Evolutionary conservation across 2,797 vertebrate genomes (phyloP).

Genomic region (Artibeus jamaicensis): DNA sequence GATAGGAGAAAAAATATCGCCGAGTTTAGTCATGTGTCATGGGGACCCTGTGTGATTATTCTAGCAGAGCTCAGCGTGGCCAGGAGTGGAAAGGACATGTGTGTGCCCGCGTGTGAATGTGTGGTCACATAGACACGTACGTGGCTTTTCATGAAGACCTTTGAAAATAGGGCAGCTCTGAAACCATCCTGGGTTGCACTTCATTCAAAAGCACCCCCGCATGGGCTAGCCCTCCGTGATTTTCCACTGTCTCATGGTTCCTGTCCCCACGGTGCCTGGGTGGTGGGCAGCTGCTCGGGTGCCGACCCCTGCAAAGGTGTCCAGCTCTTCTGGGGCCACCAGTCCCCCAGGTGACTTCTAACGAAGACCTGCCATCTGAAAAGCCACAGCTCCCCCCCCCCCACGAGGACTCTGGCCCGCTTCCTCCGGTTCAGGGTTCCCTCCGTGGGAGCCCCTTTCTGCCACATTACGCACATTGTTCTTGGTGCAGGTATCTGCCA

Average conservation of each 20-base stretch:
- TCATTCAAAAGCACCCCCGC: neutral
- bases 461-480: fast-evolving
- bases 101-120: too few relatives aligned
- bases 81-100: neutral
- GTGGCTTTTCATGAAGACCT: neutral
- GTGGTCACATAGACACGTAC: fast-evolving
- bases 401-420: neutral
- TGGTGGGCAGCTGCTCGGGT: fast-evolving
- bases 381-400: neutral
- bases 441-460: neutral
- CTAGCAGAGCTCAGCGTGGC: neutral
- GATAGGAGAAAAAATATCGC: neutral
- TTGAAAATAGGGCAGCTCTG: neutral
- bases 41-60: fast-evolving
- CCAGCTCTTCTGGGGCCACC: too few relatives aligned
- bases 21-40: fast-evolving
- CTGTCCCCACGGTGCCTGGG: fast-evolving
- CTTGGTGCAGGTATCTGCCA: fast-evolving
- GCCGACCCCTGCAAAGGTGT: neutral
- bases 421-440: neutral
- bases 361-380: neutral
- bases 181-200: neutral
- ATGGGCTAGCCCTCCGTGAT: fast-evolving
- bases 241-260: too few relatives aligned
- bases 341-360: neutral